These are phyloP conservation scores for Anarrhichthys ocellatus DNA, from an alignment of 2,113 vertebrate species.

Conservation along the genomic window DNA sequence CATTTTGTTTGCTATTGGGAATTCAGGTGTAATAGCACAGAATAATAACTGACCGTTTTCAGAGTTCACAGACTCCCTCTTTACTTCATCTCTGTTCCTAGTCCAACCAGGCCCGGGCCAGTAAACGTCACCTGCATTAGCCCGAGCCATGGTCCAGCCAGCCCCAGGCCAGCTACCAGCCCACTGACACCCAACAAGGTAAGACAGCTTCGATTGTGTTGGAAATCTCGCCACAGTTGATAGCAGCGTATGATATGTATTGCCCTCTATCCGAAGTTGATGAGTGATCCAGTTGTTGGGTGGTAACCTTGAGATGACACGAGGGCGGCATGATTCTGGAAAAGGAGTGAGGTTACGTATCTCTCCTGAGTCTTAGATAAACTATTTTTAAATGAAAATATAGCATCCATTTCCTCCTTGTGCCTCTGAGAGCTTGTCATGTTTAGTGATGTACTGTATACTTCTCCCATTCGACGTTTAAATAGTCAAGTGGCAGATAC, in stretches of 20 bases:
- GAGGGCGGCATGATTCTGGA: background rate
- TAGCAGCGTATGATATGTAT: background rate
- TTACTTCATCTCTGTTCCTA: conserved; percentile 41
- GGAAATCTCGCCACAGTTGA: background rate
- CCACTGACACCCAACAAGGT: conserved; percentile 66
- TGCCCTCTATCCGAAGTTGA: background rate
- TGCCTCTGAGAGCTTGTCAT: background rate
- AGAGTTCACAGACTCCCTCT: conserved; percentile 13
- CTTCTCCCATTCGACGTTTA: background rate
- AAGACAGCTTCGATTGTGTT: conserved; percentile 38
- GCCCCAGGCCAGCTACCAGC: conserved; percentile 27
- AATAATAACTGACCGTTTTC: conserved; percentile 19
- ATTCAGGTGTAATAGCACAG: background rate
- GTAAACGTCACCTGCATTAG: conserved; percentile 29
- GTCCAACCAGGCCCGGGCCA: conserved; percentile 58
- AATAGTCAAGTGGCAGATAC: background rate
- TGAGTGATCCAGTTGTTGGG: background rate
- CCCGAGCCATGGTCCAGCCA: conserved; percentile 28
- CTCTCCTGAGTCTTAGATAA: background rate
- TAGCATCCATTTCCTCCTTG: background rate
- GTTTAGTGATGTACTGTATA: background rate
- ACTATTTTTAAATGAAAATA: background rate
- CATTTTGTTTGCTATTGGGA: background rate
- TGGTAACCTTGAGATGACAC: background rate
- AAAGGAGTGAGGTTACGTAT: background rate